Percentiles rank a stretch among this genome's conserved stretches.
Evolutionary conservation across 1,140 invertebrate species (phyloP).

Genomic region (Gerris buenoi): DNA sequence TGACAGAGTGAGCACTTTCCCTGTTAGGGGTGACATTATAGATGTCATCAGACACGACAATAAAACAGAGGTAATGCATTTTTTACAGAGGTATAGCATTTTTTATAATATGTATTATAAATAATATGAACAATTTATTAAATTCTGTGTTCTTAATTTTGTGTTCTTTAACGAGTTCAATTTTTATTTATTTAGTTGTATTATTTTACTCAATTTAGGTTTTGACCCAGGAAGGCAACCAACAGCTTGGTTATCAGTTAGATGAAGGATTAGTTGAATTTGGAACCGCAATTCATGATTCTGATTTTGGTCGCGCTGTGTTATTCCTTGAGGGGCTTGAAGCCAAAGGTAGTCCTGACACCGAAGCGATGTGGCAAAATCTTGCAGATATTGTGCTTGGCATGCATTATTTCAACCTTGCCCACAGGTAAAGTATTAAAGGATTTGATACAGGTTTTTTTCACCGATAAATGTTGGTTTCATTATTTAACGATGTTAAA

Average conservation of each 20-base stretch:
- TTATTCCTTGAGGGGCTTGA: constrained; percentile 72
- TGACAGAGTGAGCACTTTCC: constrained; percentile 59
- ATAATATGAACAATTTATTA: no score
- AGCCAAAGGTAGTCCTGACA: constrained; percentile 39
- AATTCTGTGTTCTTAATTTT: no score
- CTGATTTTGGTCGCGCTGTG: constrained; percentile 76
- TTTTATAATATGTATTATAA: no score
- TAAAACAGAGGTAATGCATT: constrained; percentile 38
- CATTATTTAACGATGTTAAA: no score
- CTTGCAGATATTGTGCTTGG: constrained; percentile 67
- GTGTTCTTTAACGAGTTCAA: no score
- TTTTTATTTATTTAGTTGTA: no score
- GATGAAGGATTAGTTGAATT: constrained; percentile 87
- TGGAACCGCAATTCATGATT: constrained; percentile 88
- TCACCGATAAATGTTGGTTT: no score
- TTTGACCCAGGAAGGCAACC: constrained; percentile 51
- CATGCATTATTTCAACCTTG: constrained; percentile 45
- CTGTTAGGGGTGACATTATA: constrained; percentile 65
- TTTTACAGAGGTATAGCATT: neutral
- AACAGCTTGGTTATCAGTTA: constrained; percentile 46
- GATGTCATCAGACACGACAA: constrained; percentile 61
- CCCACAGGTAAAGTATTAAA: constrained; percentile 60
- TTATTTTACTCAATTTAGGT: no score
- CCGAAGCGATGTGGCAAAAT: constrained; percentile 90
- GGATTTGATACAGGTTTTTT: no score